These are phyloP conservation scores for Volucella zonaria DNA, from an alignment of 2,888 invertebrate species.

Conservation along the genomic window DNA sequence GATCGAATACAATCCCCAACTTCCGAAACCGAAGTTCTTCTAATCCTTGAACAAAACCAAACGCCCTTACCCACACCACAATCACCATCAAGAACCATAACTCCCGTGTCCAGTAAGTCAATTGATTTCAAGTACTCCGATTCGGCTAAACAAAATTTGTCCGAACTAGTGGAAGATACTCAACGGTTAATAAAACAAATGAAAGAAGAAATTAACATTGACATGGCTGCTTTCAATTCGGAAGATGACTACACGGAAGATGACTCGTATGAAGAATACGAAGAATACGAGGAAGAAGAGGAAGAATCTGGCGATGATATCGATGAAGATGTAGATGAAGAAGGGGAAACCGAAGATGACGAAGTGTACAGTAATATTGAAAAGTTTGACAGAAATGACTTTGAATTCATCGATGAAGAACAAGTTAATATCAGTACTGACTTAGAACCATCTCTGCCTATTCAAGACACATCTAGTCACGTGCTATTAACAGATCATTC, in stretches of 20 bases:
- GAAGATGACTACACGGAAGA: slow-evolving; percentile 83
- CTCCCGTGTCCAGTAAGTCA: slow-evolving; percentile 76
- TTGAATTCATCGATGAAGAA: slow-evolving; percentile 23
- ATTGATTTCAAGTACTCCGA: slow-evolving; percentile 80
- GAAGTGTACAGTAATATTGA: slow-evolving; percentile 77
- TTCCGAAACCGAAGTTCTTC: slow-evolving; percentile 76
- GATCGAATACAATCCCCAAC: slow-evolving; percentile 75
- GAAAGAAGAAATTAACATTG: slow-evolving; percentile 86
- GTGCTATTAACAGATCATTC: slow-evolving; percentile 73
- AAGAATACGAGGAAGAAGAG: slow-evolving; percentile 77
- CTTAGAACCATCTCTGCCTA: background rate
- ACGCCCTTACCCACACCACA: slow-evolving; percentile 23
- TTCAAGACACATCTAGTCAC: slow-evolving; percentile 49
- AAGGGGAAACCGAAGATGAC: slow-evolving; percentile 76
- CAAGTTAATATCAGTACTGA: slow-evolving; percentile 17
- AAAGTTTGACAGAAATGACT: slow-evolving; percentile 4
- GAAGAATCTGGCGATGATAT: slow-evolving; percentile 77
- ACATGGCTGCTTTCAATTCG: slow-evolving; percentile 83
- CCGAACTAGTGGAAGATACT: slow-evolving; percentile 85
- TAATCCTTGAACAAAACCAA: slow-evolving; percentile 63
- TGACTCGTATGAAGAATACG: slow-evolving; percentile 82
- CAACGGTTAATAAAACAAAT: slow-evolving; percentile 86
- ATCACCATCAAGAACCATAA: slow-evolving; percentile 71
- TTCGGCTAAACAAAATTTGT: slow-evolving; percentile 81
- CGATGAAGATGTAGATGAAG: slow-evolving; percentile 75